These are phyloP conservation scores for Menura novaehollandiae DNA, from an alignment of 2,113 vertebrate species.

Conservation along the genomic window DNA sequence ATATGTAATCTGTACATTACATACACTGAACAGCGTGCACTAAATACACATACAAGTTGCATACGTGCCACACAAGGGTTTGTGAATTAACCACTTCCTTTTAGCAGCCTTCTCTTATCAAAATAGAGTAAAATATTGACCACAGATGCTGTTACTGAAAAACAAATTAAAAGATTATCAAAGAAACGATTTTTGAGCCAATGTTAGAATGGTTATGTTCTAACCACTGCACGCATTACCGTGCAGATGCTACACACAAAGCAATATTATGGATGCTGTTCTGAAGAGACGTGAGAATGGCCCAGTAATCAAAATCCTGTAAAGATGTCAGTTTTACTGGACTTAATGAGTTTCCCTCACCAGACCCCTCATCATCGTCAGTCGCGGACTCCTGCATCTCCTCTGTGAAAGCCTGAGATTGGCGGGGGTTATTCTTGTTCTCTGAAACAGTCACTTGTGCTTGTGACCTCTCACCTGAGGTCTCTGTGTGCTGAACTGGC, in stretches of 20 bases:
- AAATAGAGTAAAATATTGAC: conserved; percentile 11
- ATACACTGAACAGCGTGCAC: background rate
- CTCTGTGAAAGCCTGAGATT: conserved; percentile 80
- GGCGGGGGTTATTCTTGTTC: conserved; percentile 76
- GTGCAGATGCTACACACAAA: conserved; percentile 70
- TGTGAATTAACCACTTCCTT: conserved; percentile 46
- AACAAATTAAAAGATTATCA: conserved; percentile 22
- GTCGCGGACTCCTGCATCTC: conserved; percentile 81
- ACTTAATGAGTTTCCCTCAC: conserved; percentile 90
- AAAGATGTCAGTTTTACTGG: conserved; percentile 74
- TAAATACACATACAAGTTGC: background rate
- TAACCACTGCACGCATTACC: conserved; percentile 48
- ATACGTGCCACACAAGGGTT: background rate
- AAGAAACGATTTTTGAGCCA: background rate
- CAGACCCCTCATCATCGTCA: conserved; percentile 86
- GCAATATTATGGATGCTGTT: conserved; percentile 68
- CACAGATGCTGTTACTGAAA: conserved; percentile 25
- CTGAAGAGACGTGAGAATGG: conserved; percentile 74
- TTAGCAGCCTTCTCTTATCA: conserved; percentile 81
- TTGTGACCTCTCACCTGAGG: conserved; percentile 82
- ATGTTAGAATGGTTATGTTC: background rate
- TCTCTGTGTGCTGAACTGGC: conserved; percentile 78
- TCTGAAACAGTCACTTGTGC: conserved; percentile 79
- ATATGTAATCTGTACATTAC: background rate
- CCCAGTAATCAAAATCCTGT: conserved; percentile 75